Evolutionary conservation across 2,113 vertebrate species (phyloP).

Genomic region (Pao palembangensis): DNA sequence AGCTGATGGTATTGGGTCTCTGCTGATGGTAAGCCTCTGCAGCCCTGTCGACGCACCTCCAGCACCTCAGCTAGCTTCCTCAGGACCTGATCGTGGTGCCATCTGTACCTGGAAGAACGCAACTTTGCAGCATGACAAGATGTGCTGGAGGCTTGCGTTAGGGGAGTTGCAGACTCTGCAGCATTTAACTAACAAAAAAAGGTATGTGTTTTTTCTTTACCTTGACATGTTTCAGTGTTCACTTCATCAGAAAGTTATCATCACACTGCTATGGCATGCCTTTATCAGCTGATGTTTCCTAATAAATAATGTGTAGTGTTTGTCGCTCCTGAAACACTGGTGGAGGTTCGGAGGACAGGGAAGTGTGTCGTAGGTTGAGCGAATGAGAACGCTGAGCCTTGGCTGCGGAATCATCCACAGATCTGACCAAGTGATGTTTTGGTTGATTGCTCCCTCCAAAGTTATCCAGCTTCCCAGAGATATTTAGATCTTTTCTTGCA

Average conservation of each 20-base stretch:
- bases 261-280: too few relatives aligned
- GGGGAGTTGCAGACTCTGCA: not conserved
- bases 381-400: conserved; percentile 21
- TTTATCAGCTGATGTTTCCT: too few relatives aligned
- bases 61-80: not conserved
- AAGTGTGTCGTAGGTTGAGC: conserved; percentile 3
- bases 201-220: too few relatives aligned
- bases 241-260: too few relatives aligned
- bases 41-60: not conserved
- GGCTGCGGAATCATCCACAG: conserved; percentile 15
- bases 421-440: conserved; percentile 18
- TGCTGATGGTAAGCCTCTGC: not conserved
- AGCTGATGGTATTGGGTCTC: not conserved
- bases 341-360: conserved; percentile 7
- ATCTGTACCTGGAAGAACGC: too few relatives aligned
- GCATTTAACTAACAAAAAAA: too few relatives aligned
- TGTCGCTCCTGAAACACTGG: not conserved
- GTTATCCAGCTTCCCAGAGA: not conserved
- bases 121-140: not conserved
- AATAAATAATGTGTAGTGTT: too few relatives aligned
- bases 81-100: not conserved
- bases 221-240: too few relatives aligned
- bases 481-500: not conserved
- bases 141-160: not conserved
- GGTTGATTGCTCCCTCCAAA: not conserved